A percentile compares a stretch with the other conserved stretches of the same genome.
phyloP scores from a whole-genome alignment of 2,113 vertebrate genomes.

The Austrofundulus limnaeus region DNA sequence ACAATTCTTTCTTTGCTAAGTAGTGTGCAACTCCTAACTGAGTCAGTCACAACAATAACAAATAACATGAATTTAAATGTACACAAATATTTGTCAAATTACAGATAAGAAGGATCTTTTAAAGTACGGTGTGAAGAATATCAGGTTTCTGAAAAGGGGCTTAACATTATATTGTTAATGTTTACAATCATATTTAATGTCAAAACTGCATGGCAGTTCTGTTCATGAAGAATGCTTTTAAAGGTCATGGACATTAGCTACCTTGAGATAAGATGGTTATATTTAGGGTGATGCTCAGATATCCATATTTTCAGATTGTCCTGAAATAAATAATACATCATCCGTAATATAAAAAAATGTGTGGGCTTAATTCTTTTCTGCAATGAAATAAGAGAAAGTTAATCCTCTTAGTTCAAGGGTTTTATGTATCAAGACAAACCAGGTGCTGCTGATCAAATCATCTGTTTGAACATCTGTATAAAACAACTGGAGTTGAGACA shows the following conservation, averaged over 20 bases:
- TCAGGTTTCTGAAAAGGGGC: constrained; percentile 33
- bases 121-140: not conserved
- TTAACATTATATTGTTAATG: not conserved
- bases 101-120: no score
- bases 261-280: constrained; percentile 7
- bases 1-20: not conserved
- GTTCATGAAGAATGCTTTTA: constrained; percentile 10
- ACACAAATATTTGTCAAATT: no score
- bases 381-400: no score
- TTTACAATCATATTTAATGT: constrained; percentile 16
- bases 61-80: constrained; percentile 9
- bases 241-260: not conserved
- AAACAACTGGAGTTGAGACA: no score
- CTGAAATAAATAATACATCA: constrained; percentile 32
- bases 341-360: constrained; percentile 46
- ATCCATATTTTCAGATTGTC: constrained; percentile 19
- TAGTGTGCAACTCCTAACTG: not conserved
- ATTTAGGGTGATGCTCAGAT: not conserved
- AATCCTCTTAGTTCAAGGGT: no score
- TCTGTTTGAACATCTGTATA: no score
- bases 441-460: no score
- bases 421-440: no score
- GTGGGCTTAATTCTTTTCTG: constrained; percentile 18
- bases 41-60: constrained; percentile 3
- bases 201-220: constrained; percentile 1